Percentiles rank a stretch among this genome's conserved stretches.
These are phyloP conservation scores for Nemotelus pantherinus DNA, from an alignment of 2,888 invertebrate species.

Conservation along the genomic window DNA sequence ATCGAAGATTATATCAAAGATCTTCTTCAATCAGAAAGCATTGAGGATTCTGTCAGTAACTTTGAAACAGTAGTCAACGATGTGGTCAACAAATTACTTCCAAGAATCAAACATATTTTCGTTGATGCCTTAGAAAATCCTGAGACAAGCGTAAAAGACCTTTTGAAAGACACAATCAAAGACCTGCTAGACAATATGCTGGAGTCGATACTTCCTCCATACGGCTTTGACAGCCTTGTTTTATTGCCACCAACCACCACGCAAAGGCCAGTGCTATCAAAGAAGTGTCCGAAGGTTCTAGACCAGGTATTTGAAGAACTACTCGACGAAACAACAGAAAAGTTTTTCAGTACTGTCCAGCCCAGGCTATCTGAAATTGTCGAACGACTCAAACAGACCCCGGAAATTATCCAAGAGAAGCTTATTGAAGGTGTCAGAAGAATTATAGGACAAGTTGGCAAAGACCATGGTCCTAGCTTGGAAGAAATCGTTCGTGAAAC, in stretches of 20 bases:
- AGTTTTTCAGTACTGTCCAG: too few species aligned
- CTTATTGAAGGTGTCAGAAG: constrained; percentile 1
- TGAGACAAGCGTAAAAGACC: background rate
- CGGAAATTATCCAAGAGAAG: constrained; percentile 7
- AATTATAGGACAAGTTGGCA: background rate
- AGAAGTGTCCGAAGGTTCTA: background rate
- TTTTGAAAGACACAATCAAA: constrained; percentile 1
- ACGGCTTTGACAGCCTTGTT: background rate
- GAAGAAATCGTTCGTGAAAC: background rate
- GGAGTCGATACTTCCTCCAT: background rate
- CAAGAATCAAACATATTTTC: background rate
- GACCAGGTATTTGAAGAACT: background rate
- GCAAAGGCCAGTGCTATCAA: background rate
- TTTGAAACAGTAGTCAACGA: background rate
- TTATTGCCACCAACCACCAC: background rate
- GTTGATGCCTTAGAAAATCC: background rate
- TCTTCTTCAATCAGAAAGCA: background rate
- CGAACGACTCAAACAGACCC: background rate
- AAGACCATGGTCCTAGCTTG: background rate
- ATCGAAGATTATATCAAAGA: background rate
- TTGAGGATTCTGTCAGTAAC: background rate
- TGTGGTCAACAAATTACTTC: background rate
- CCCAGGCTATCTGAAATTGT: background rate
- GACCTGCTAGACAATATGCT: background rate
- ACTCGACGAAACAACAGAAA: background rate